Percentiles rank a stretch among this genome's conserved stretches.
These are phyloP conservation scores for Catalaphyllia jardinei DNA, from an alignment of 64 coral and sea anemone species.

Conservation along the genomic window DNA sequence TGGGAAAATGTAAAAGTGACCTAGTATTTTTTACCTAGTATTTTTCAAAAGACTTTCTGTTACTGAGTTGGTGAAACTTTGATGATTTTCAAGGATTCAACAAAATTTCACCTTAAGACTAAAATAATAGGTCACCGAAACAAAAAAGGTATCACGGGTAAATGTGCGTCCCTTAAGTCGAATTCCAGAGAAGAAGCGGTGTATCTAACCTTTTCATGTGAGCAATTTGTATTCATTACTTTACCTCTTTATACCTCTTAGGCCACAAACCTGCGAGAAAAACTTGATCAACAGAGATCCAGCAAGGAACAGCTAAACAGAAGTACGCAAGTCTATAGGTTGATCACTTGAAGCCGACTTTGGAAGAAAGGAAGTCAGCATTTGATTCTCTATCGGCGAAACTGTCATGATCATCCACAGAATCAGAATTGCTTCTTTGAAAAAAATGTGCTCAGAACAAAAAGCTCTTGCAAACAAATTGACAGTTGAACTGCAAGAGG, in stretches of 20 bases:
- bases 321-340: slow-evolving; percentile 83
- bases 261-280: slow-evolving; percentile 80
- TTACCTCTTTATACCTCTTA: not conserved
- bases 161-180: no score
- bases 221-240: not conserved
- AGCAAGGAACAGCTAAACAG: slow-evolving; percentile 70
- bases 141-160: no score
- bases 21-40: no score
- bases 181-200: no score
- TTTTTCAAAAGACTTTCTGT: no score
- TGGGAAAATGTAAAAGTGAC: no score
- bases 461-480: slow-evolving; percentile 60
- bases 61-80: no score
- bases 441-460: slow-evolving; percentile 58
- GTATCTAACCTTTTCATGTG: no score
- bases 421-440: slow-evolving; percentile 58
- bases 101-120: no score
- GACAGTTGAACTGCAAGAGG: slow-evolving; percentile 69
- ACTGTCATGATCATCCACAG: slow-evolving; percentile 73
- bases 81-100: no score
- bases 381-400: slow-evolving; percentile 82
- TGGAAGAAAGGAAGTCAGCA: slow-evolving; percentile 89
- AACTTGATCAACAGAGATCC: slow-evolving; percentile 69
- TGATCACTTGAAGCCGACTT: slow-evolving; percentile 74
- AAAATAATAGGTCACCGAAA: no score